These are phyloP conservation scores for Apteryx mantelli DNA, from an alignment of 2,113 vertebrate genomes.

Conservation along the genomic window DNA sequence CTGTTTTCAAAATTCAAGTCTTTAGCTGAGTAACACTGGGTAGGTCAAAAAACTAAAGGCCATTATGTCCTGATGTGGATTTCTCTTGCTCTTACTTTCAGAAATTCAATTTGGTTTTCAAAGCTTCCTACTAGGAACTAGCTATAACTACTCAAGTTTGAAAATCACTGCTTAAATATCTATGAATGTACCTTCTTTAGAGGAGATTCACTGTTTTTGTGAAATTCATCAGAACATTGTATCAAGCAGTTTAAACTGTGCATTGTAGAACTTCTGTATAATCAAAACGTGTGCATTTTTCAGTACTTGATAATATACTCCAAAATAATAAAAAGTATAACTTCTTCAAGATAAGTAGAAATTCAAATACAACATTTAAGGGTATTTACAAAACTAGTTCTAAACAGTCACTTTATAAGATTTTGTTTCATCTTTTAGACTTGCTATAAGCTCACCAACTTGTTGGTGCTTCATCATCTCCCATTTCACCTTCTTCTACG, in stretches of 20 bases:
- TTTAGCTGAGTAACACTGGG: not conserved
- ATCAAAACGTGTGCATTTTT: not conserved
- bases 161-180: not conserved
- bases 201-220: not conserved
- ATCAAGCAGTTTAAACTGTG: not conserved
- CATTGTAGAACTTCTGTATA: not conserved
- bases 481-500: constrained; percentile 98
- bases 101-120: not conserved
- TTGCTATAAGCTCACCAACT: constrained; percentile 82
- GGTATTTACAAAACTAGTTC: not conserved
- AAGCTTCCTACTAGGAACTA: not conserved
- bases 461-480: constrained; percentile 93
- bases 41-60: too few species aligned
- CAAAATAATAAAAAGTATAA: not conserved
- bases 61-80: not conserved
- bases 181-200: not conserved
- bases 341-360: not conserved
- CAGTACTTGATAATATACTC: not conserved
- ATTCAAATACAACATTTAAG: not conserved
- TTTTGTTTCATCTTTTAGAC: not conserved
- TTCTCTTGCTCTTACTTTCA: not conserved
- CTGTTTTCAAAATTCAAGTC: not conserved
- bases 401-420: not conserved
- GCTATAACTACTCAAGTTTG: not conserved
- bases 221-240: not conserved